Evolutionary conservation across 2,113 vertebrate species (phyloP).

Genomic region (Notarius quadriscutis): DNA sequence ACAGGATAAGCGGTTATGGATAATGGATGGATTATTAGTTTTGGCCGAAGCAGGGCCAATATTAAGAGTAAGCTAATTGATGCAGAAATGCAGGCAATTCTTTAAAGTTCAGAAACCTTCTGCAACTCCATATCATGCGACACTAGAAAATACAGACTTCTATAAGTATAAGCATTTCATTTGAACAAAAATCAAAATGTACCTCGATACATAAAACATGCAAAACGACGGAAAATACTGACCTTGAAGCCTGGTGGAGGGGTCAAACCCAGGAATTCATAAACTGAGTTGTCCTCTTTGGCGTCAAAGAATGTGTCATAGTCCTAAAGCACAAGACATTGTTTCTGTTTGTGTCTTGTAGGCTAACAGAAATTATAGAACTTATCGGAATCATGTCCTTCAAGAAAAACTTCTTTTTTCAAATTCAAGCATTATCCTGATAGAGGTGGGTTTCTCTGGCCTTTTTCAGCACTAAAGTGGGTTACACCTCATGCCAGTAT

Average conservation of each 20-base stretch:
- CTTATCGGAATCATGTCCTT: background rate
- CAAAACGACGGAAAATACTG: slow-evolving; percentile 45
- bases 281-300: slow-evolving; percentile 95
- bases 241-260: slow-evolving; percentile 94
- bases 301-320: slow-evolving; percentile 97
- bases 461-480: background rate
- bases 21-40: background rate
- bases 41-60: background rate
- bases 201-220: background rate
- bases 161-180: background rate
- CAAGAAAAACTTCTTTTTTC: background rate
- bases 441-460: background rate
- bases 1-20: no score
- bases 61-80: background rate
- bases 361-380: background rate
- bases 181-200: background rate
- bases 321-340: slow-evolving; percentile 75
- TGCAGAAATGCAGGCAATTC: background rate
- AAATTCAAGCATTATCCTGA: background rate
- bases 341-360: background rate
- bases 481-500: background rate
- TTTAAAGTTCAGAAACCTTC: background rate
- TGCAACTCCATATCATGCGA: background rate
- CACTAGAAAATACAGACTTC: background rate
- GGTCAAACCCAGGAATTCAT: slow-evolving; percentile 88